phyloP scores from a whole-genome alignment of 2,888 invertebrate genomes.

The Eristalis intricaria region DNA sequence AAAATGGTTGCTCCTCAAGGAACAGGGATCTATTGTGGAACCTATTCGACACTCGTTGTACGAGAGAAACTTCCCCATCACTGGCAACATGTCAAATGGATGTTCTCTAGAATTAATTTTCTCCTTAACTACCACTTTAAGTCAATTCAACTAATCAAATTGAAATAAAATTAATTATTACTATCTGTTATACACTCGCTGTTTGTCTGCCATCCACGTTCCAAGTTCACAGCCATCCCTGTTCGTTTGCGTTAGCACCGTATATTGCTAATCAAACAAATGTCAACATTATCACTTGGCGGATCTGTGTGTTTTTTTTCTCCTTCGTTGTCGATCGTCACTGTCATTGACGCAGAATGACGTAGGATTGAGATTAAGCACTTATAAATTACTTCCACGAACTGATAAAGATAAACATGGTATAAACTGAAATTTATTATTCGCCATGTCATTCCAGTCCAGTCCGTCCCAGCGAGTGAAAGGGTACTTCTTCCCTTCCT shows the following conservation, averaged over 20 bases:
- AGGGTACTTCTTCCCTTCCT: not conserved
- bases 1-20: too few relatives aligned
- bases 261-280: slow-evolving; percentile 41
- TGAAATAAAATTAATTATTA: slow-evolving; percentile 15
- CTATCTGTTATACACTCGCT: slow-evolving; percentile 1
- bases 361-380: slow-evolving; percentile 52
- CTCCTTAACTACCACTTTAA: slow-evolving; percentile 7
- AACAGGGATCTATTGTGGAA: too few relatives aligned
- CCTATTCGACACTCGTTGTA: too few relatives aligned
- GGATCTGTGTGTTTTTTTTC: slow-evolving; percentile 14
- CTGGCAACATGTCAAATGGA: not conserved
- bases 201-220: not conserved
- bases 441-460: not conserved
- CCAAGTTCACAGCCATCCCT: slow-evolving; percentile 2
- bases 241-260: slow-evolving; percentile 16
- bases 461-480: not conserved
- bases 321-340: slow-evolving; percentile 12
- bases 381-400: slow-evolving; percentile 32
- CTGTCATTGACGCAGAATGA: slow-evolving; percentile 55
- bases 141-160: slow-evolving; percentile 20
- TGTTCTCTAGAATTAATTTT: not conserved
- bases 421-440: slow-evolving; percentile 27
- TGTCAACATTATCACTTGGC: slow-evolving; percentile 26
- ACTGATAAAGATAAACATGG: slow-evolving; percentile 37
- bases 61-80: not conserved